These are phyloP conservation scores for Guaruba guarouba DNA, from an alignment of 2,113 vertebrate species.

Conservation along the genomic window DNA sequence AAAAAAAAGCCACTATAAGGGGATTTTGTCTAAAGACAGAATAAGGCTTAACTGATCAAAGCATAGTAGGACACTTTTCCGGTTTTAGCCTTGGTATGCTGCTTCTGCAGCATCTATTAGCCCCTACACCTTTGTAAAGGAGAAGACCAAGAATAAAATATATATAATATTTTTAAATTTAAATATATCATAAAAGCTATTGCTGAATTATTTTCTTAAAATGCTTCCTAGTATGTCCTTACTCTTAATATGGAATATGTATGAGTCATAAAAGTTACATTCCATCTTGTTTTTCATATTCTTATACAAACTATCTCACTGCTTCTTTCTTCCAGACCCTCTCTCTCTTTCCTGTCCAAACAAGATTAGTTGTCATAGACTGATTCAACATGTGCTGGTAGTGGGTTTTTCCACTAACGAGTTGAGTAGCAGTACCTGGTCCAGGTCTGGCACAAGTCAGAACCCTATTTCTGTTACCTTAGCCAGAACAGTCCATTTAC, in stretches of 20 bases:
- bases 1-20: neutral
- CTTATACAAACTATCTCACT: neutral
- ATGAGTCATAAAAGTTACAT: neutral
- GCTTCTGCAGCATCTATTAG: neutral
- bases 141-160: neutral
- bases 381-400: neutral
- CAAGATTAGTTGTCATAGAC: neutral
- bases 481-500: neutral
- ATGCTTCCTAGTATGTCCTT: neutral
- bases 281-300: neutral
- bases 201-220: neutral
- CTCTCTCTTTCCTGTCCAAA: neutral
- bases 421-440: neutral
- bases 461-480: neutral
- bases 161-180: neutral
- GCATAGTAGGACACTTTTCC: neutral
- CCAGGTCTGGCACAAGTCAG: neutral
- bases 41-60: neutral
- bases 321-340: neutral
- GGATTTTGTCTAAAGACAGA: neutral
- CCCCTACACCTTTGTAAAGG: neutral
- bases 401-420: neutral
- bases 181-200: neutral
- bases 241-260: neutral
- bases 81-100: neutral